A percentile compares a stretch with the other conserved stretches of the same genome.
These are phyloP conservation scores for Euphonia xanthogaster DNA, from an alignment of 2,797 vertebrate genomes.

Conservation along the genomic window DNA sequence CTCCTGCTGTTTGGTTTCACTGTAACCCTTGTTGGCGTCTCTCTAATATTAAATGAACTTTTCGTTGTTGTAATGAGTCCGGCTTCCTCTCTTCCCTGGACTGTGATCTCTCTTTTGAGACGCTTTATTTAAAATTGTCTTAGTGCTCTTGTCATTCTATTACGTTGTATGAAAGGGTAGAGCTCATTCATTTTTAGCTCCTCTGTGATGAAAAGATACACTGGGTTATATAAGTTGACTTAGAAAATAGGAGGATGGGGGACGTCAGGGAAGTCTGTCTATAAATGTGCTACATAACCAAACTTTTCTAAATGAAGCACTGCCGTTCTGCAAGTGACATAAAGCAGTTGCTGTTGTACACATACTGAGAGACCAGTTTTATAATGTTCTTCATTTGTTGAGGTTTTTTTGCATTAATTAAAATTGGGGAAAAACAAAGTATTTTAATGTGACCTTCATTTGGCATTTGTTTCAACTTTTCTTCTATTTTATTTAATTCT, in stretches of 20 bases:
- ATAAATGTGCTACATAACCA: background rate
- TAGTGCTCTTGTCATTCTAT: background rate
- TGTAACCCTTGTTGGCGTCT: background rate
- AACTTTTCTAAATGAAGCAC: slow-evolving; percentile 21
- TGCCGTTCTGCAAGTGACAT: slow-evolving; percentile 11
- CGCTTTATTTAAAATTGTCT: background rate
- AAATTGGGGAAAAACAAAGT: slow-evolving; percentile 79
- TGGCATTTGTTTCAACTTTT: slow-evolving; percentile 98
- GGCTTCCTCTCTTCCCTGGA: background rate
- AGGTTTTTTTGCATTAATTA: slow-evolving; percentile 84
- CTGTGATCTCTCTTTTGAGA: background rate
- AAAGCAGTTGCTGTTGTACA: background rate
- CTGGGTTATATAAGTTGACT: background rate
- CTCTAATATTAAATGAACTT: slow-evolving; percentile 35
- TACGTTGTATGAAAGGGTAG: background rate
- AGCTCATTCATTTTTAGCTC: background rate
- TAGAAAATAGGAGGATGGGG: background rate
- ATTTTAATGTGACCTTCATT: slow-evolving; percentile 99
- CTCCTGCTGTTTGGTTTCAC: slow-evolving; percentile 37
- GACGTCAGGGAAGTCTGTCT: background rate
- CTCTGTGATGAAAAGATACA: background rate
- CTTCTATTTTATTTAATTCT: slow-evolving; percentile 88
- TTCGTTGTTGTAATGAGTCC: background rate
- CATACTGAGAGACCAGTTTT: slow-evolving; percentile 26
- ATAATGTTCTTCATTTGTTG: slow-evolving; percentile 61